A percentile compares a stretch with the other conserved stretches of the same genome.
Conservation (phyloP, 2,113 vertebrate species). For the Melanostigma gelatinosum region DNA sequence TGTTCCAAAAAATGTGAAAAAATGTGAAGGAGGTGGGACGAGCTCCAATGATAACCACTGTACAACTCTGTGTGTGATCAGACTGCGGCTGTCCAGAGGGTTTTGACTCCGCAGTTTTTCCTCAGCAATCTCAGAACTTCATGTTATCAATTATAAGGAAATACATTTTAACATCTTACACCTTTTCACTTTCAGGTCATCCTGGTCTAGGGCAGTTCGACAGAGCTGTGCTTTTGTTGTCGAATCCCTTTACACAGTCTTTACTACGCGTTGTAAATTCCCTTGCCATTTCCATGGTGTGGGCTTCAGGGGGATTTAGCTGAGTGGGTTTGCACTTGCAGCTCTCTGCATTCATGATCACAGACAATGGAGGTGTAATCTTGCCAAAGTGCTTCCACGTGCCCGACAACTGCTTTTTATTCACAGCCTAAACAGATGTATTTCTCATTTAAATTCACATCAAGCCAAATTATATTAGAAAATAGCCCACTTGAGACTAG, state of each 20-base stretch:
- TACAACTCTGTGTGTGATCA: constrained; percentile 34
- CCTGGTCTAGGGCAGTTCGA: not conserved
- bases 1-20: constrained; percentile 50
- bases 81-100: constrained; percentile 15
- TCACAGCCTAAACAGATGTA: not conserved
- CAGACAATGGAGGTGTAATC: constrained; percentile 36
- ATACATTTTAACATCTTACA: not conserved
- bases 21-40: constrained; percentile 12
- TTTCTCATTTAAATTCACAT: constrained; percentile 13
- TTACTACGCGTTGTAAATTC: constrained; percentile 49
- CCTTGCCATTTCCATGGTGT: constrained; percentile 33
- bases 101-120: constrained; percentile 7
- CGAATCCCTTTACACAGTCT: constrained; percentile 39
- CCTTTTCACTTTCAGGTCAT: constrained; percentile 31
- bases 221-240: constrained; percentile 26
- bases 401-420: not conserved
- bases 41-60: constrained; percentile 26
- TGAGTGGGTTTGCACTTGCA: constrained; percentile 44
- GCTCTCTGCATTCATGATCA: constrained; percentile 32
- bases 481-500: not conserved
- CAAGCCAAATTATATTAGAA: not conserved
- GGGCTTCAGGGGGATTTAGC: constrained; percentile 12
- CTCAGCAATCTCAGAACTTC: constrained; percentile 1
- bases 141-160: not conserved
- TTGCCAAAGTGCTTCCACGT: constrained; percentile 31